Evolutionary conservation across 2,888 invertebrate species (phyloP), one percentile per base, ranked within the genome.

Genomic region (Cataglyphis cursor): DNA sequence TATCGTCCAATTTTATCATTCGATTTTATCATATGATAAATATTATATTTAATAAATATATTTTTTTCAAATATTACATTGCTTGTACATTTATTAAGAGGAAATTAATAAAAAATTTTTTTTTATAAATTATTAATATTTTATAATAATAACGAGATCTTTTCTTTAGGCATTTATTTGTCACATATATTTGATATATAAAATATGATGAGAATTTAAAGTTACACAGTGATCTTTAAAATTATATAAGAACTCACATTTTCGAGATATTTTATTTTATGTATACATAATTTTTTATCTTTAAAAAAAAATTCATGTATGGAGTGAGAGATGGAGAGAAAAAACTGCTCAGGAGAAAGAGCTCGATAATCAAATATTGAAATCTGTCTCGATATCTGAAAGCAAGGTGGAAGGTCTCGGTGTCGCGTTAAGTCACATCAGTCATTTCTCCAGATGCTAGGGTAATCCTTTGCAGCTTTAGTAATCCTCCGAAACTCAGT

Each of bases 401-500:
- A 41, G 18, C 54, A 64, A 28, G 38, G 51, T 31, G 38, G 57
- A 82, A 74, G 35, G 57, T 68, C 51, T 68, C 68, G 31, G n/a
- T 64, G 83, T 72, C 75, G 62, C 82, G 82, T 62, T 81, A 80
- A 83, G 81, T 75, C 78, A 78, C 82, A 70, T 48, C 75, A 70
- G 62, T 74, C 51, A 84, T 83, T 87, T 85, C 78, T 80, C 84
- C 80, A 66, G 74, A 41, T 80, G 66, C 35, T 59, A 44, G 35
- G 65, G 62, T 82, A 84, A 86, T 87, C 87, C 87, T 82, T 82
- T n/a, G 75, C 41, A 78, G 86, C 82, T 84, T 73, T 72, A 66
- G 78, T 84, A 86, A 87, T 87, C 87, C 68, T 76, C 28, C 41
- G 65, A 66, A 75, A 80, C 84, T 82, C 54, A 2, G 65, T 51